These are phyloP conservation scores for Zygaena filipendulae DNA, from an alignment of 2,888 invertebrate genomes.

Conservation along the genomic window DNA sequence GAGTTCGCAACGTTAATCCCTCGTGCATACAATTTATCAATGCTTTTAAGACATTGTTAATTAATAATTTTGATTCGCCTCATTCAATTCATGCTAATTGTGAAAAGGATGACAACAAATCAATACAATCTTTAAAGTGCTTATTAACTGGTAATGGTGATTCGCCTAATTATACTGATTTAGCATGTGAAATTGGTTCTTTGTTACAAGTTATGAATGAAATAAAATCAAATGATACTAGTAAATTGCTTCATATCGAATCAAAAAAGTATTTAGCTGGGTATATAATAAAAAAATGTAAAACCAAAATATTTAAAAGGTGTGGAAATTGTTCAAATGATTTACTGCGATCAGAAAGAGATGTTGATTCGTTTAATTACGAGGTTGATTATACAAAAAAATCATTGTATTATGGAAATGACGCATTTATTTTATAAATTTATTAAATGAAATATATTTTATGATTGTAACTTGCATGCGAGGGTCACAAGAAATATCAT, in stretches of 20 bases:
- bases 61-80: slow-evolving; percentile 6
- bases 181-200: slow-evolving; percentile 1
- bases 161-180: too few species aligned
- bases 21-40: slow-evolving; percentile 1
- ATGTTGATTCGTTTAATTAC: not conserved
- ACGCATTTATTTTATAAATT: slow-evolving; percentile 3
- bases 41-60: slow-evolving; percentile 5
- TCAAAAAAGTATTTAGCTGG: not conserved
- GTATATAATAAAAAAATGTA: not conserved
- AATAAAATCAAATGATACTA: not conserved
- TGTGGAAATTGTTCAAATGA: not conserved
- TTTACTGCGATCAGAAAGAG: not conserved
- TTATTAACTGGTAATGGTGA: too few species aligned
- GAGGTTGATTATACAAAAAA: slow-evolving; percentile 4
- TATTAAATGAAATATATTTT: not conserved
- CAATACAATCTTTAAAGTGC: slow-evolving; percentile 1
- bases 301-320: not conserved
- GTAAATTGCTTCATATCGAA: not conserved
- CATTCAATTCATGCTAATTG: not conserved
- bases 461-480: not conserved
- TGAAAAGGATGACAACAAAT: slow-evolving; percentile 3
- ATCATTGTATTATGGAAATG: slow-evolving; percentile 3
- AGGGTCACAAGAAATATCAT: not conserved
- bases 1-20: slow-evolving; percentile 3
- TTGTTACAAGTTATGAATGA: not conserved